These are phyloP conservation scores for Chrysemys picta DNA, from an alignment of 2,113 vertebrate genomes.

Conservation along the genomic window DNA sequence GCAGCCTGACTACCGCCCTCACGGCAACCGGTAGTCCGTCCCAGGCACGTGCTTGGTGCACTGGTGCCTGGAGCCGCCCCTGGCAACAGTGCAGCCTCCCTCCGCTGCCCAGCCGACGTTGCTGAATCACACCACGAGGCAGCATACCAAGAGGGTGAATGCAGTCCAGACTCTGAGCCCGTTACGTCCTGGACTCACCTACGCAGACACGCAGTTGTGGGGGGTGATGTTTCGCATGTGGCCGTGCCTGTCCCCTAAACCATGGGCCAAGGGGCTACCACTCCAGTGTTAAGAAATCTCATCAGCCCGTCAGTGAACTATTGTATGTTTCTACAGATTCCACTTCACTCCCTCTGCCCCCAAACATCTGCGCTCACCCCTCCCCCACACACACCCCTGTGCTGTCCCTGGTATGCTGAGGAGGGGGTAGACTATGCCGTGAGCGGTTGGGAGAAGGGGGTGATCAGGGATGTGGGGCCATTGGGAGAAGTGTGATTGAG, in stretches of 20 bases:
- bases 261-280: not conserved
- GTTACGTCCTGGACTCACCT: not conserved
- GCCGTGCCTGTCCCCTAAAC: not conserved
- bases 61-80: no score
- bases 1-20: no score
- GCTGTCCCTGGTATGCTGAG: fast-evolving
- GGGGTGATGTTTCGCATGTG: not conserved
- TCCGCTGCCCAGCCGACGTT: not conserved
- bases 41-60: no score
- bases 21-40: no score
- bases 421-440: fast-evolving
- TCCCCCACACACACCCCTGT: not conserved
- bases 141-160: not conserved
- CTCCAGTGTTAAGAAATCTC: not conserved
- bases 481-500: not conserved
- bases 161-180: not conserved
- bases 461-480: fast-evolving
- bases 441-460: not conserved
- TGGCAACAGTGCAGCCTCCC: not conserved
- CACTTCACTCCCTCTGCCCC: not conserved
- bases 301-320: not conserved
- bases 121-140: not conserved
- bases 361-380: not conserved
- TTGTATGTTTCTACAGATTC: not conserved
- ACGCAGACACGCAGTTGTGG: not conserved